Evolutionary conservation across 1,140 invertebrate species (phyloP).

Genomic region (Sycophaga agraensis): DNA sequence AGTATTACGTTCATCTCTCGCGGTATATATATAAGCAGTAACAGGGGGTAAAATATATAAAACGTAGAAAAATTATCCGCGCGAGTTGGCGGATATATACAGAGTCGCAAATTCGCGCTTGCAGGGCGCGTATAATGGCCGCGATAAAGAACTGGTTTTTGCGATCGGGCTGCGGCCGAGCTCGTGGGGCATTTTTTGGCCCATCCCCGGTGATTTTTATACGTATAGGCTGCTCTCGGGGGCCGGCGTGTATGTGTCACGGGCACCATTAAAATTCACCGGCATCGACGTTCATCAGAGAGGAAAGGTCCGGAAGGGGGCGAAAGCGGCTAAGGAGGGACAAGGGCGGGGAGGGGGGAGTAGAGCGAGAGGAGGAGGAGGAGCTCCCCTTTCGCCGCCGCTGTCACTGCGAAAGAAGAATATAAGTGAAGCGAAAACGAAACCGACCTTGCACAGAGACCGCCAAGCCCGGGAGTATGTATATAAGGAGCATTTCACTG

Average conservation of each 20-base stretch:
- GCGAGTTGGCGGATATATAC: neutral
- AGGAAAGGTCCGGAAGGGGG: slow-evolving; percentile 9
- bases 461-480: no score
- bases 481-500: no score
- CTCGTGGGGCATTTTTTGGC: slow-evolving; percentile 15
- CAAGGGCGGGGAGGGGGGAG: neutral
- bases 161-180: neutral
- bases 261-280: slow-evolving; percentile 29
- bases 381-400: neutral
- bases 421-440: neutral
- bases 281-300: slow-evolving; percentile 29
- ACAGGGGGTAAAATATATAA: no score
- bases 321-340: neutral
- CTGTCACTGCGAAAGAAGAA: neutral
- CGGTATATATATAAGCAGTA: no score
- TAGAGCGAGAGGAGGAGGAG: neutral
- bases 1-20: no score
- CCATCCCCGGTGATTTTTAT: slow-evolving; percentile 24
- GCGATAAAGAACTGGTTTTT: slow-evolving; percentile 29
- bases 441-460: neutral
- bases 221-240: neutral
- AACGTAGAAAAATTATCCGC: slow-evolving; percentile 17
- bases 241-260: slow-evolving; percentile 5
- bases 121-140: slow-evolving; percentile 24
- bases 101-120: slow-evolving; percentile 9